Conservation (phyloP, 2,797 vertebrate genomes). For the Phyllotis vaccarum region DNA sequence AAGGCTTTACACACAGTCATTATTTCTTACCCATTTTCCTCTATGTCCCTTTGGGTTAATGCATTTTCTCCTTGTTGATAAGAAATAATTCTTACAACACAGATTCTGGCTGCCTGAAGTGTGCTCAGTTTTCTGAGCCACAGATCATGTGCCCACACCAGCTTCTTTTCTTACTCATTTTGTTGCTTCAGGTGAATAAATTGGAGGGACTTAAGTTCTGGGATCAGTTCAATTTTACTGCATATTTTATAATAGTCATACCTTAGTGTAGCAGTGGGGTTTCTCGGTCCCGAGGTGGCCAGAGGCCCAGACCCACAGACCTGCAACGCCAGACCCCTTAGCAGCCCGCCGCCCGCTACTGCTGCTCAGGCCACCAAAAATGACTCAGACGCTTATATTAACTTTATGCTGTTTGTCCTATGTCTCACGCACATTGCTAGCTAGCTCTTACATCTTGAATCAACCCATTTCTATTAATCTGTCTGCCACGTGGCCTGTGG, state of each 20-base stretch:
- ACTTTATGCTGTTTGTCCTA: no score
- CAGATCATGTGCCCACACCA: background rate
- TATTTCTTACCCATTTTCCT: constrained; percentile 32
- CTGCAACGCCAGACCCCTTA: no score
- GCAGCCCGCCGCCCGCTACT: no score
- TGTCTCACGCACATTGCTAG: no score
- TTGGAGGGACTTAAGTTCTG: background rate
- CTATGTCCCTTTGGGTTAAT: background rate
- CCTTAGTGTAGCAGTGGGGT: no score
- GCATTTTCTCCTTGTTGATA: background rate
- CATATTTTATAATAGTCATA: constrained; percentile 9
- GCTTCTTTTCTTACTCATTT: background rate
- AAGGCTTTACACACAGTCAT: background rate
- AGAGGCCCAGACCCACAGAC: no score
- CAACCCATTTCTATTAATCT: no score
- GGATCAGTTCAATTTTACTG: background rate
- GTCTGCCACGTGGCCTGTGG: no score
- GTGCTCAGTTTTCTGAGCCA: background rate
- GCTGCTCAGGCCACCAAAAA: no score
- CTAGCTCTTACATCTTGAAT: no score
- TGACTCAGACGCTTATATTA: no score
- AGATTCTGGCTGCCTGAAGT: background rate
- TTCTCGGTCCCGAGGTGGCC: no score
- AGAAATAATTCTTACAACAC: background rate
- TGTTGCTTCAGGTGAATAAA: background rate